Base-by-base conservation (phyloP, 2,797 vertebrate genomes). In the Tauraco hartlaubi region DNA sequence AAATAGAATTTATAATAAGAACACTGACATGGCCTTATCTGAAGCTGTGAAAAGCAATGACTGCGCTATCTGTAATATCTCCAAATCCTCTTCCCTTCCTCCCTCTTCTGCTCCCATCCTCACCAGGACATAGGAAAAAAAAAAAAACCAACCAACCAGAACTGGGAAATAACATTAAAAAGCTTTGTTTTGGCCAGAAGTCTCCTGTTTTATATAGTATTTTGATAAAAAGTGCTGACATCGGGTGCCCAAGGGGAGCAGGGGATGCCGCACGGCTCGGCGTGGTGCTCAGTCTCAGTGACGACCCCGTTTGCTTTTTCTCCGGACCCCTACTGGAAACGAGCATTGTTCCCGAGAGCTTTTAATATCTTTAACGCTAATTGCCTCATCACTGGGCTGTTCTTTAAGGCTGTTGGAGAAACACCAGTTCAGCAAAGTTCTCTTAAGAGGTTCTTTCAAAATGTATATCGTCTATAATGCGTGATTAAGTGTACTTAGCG, bases 1-100 rank as follows among this genome's bases (percentile, higher is more conserved):
- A 76, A 96, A 86, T 76, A 74, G 91, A 94, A 94, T 92, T 88
- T 90, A 84, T 88, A 92, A 95, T 85, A 88, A 89, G 89, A 95
- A 79, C 59, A 66, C 61, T n/a, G 29, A 52, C 44, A 56, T 13
- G 20, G 71, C 66, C 71, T 83, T 84, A 61, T 91, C 85, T 88
- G 74, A 33, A 54, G 58, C 16, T 46, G 62, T 62, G 35, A 33
- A 74, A 69, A 88, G 89, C 33, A 52, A 9, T 33, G 74, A 52
- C 80, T 90, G 75, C 2, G 1, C 46, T 86, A 66, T 89, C 88
- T 61, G 14, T 20, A 63, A 17, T 11, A 94, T 76, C 73, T 61
- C 20, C 64, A 66, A 35, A 76, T 21, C 51, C 26, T 68, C 33
- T 21, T 31, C 56, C 69, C 48, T 74, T 85, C 80, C 67, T 93